Conservation (phyloP, 2,888 invertebrate genomes). For the Oligia strigilis region DNA sequence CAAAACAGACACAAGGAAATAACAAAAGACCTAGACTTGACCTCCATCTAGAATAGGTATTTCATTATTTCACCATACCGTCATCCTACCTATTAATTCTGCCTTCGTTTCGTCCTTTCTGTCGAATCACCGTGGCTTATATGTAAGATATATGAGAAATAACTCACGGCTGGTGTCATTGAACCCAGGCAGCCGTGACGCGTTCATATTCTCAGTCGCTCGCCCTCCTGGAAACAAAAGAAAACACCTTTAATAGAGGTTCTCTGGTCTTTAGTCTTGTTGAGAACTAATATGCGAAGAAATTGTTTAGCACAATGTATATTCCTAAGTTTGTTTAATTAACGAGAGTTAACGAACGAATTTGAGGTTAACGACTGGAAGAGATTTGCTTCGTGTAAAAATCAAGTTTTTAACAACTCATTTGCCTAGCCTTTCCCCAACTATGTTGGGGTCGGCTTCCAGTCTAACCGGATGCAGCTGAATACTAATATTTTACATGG, state of each 20-base stretch:
- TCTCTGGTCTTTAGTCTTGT: slow-evolving; percentile 2
- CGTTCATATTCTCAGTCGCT: slow-evolving; percentile 86
- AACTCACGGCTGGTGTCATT: slow-evolving; percentile 84
- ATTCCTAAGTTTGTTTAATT: too few species aligned
- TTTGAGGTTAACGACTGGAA: background rate
- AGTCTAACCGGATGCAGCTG: too few species aligned
- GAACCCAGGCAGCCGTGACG: slow-evolving; percentile 77
- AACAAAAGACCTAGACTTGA: background rate
- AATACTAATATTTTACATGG: too few species aligned
- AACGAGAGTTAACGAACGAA: too few species aligned
- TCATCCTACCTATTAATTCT: slow-evolving; percentile 39
- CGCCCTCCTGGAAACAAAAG: slow-evolving; percentile 85
- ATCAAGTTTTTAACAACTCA: too few species aligned
- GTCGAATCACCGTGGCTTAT: slow-evolving; percentile 36
- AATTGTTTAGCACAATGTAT: background rate
- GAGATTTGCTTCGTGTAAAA: background rate
- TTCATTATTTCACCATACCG: slow-evolving; percentile 27
- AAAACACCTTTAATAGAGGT: slow-evolving; percentile 41
- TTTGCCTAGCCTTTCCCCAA: too few species aligned
- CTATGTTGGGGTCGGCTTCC: too few species aligned
- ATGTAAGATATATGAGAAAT: slow-evolving; percentile 25
- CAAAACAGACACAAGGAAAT: background rate
- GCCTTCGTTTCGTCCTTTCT: slow-evolving; percentile 18
- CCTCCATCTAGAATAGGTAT: background rate
- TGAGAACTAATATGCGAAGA: background rate